These are phyloP conservation scores for Dasyornis broadbenti DNA, from an alignment of 2,113 vertebrate genomes.

Conservation along the genomic window DNA sequence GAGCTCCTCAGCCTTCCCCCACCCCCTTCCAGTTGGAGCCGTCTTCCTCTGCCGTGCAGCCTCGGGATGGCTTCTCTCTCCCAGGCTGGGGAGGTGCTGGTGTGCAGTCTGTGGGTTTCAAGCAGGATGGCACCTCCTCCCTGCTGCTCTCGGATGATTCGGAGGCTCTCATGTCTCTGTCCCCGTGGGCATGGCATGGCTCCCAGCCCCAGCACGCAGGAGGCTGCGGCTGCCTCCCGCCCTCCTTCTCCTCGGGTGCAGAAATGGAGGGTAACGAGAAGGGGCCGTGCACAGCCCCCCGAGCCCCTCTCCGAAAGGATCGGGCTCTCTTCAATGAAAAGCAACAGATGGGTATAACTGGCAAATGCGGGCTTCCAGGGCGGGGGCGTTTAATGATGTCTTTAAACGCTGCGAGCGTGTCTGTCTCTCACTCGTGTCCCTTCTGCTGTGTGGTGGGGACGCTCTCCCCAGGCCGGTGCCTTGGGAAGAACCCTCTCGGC, in stretches of 20 bases:
- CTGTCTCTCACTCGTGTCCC: constrained; percentile 65
- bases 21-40: too few species aligned
- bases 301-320: neutral
- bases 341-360: constrained; percentile 23
- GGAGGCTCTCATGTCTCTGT: fast-evolving
- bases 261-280: neutral
- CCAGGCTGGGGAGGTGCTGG: neutral
- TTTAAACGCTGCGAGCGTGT: constrained; percentile 14
- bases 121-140: neutral
- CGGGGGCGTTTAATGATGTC: constrained; percentile 1
- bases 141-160: fast-evolving
- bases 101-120: neutral
- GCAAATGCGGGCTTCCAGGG: neutral
- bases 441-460: constrained; percentile 53
- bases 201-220: neutral
- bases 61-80: neutral
- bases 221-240: neutral
- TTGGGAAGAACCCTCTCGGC: constrained; percentile 53
- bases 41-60: neutral
- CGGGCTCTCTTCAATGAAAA: neutral
- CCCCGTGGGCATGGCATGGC: fast-evolving
- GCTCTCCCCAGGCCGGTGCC: constrained; percentile 48
- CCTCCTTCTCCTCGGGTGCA: neutral
- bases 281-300: fast-evolving
- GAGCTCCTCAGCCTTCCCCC: neutral